phyloP scores from a whole-genome alignment of 2,113 vertebrate species.

The Zootoca vivipara region DNA sequence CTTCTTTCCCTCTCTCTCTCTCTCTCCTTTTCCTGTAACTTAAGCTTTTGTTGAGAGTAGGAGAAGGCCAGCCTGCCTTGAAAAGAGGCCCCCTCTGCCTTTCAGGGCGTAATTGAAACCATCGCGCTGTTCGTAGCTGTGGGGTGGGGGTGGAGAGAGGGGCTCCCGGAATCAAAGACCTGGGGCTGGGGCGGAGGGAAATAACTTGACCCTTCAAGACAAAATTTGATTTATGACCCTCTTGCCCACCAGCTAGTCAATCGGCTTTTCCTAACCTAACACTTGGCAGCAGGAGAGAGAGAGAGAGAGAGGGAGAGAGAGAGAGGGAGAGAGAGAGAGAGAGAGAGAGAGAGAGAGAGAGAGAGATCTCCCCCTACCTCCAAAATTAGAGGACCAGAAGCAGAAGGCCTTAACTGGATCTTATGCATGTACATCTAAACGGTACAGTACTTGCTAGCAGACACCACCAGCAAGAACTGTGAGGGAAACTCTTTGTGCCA shows the following conservation, averaged over 20 bases:
- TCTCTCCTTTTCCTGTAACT: conserved; percentile 78
- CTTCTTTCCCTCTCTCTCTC: conserved; percentile 47
- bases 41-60: conserved; percentile 77
- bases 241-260: background rate
- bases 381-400: background rate
- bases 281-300: conserved; percentile 9
- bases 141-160: conserved; percentile 52
- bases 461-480: background rate
- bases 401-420: background rate
- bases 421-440: background rate
- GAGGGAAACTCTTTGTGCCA: background rate
- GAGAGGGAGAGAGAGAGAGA: background rate
- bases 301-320: background rate
- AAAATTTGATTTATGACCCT: conserved; percentile 64
- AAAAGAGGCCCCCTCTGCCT: conserved; percentile 76
- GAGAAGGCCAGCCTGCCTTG: conserved; percentile 71
- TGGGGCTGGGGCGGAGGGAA: background rate
- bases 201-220: conserved; percentile 63
- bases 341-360: background rate
- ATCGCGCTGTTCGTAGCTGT: conserved; percentile 64
- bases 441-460: no score
- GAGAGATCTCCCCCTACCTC: background rate
- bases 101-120: conserved; percentile 82
- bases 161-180: conserved; percentile 70
- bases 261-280: conserved; percentile 26